Evolutionary conservation across 2,113 vertebrate species (phyloP).

Genomic region (Alligator sinensis): DNA sequence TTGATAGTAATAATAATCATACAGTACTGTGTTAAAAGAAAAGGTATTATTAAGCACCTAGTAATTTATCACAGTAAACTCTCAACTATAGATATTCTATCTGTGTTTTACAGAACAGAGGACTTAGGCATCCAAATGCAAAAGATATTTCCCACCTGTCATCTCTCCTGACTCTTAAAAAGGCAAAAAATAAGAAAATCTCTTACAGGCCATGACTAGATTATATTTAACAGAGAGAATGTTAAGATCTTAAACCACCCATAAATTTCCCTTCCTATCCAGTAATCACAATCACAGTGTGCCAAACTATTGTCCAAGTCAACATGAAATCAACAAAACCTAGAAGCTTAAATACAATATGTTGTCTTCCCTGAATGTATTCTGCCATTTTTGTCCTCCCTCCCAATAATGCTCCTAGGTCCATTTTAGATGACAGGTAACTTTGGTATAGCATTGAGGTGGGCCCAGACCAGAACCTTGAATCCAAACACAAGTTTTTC

Average conservation of each 20-base stretch:
- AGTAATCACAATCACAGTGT: background rate
- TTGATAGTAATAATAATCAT: constrained; percentile 37
- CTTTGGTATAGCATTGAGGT: background rate
- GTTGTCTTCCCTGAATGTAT: background rate
- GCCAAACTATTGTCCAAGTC: background rate
- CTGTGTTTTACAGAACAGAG: constrained; percentile 19
- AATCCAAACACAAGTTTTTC: background rate
- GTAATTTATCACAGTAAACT: constrained; percentile 42
- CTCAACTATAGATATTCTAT: background rate
- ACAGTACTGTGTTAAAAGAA: constrained; percentile 20
- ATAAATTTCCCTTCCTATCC: background rate
- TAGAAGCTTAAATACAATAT: too few relatives aligned
- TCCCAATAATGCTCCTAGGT: background rate
- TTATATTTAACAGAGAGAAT: background rate
- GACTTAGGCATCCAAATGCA: background rate
- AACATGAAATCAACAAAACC: background rate
- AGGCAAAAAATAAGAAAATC: constrained; percentile 33
- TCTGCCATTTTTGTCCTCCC: background rate
- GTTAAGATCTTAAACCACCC: background rate
- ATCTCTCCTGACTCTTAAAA: constrained; percentile 21
- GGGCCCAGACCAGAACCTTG: background rate
- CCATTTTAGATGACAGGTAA: background rate
- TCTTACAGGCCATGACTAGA: constrained; percentile 52
- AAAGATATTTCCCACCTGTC: background rate
- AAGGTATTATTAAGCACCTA: constrained; percentile 16